These are phyloP conservation scores for Ochropleura plecta DNA, from an alignment of 2,888 invertebrate species.

Conservation along the genomic window DNA sequence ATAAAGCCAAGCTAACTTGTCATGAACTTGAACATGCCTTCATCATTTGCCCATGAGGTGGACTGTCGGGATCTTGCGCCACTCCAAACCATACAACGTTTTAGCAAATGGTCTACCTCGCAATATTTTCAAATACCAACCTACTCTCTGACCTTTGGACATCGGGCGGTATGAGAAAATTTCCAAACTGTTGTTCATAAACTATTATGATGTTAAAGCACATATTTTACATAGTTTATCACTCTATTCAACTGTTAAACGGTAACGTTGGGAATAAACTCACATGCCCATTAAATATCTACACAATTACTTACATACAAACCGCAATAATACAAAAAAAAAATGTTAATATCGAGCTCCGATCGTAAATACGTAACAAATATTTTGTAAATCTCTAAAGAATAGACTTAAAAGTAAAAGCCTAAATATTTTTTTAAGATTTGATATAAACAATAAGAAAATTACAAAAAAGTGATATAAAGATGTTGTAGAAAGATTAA, in stretches of 20 bases:
- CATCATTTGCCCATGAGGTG: neutral
- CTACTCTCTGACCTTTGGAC: neutral
- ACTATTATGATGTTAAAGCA: neutral
- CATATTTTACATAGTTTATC: constrained; percentile 15
- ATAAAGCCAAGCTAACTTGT: no score
- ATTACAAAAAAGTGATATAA: neutral
- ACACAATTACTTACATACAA: constrained; percentile 1
- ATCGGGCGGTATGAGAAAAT: neutral
- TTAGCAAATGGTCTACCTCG: neutral
- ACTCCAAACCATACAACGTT: no score
- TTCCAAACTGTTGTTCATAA: neutral
- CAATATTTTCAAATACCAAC: neutral
- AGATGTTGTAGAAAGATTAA: neutral
- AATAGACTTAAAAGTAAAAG: neutral
- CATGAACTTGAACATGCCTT: no score
- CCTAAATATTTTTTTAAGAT: neutral
- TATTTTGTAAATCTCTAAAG: neutral
- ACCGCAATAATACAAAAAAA: neutral
- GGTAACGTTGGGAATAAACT: constrained; percentile 8
- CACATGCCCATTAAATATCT: constrained; percentile 1
- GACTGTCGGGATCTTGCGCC: neutral
- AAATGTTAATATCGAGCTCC: neutral
- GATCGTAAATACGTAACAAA: neutral
- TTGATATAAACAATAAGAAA: neutral
- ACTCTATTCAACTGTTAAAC: constrained; percentile 24